Evolutionary conservation across 2,113 vertebrate genomes (phyloP).

Genomic region (Hemibates koningsi): DNA sequence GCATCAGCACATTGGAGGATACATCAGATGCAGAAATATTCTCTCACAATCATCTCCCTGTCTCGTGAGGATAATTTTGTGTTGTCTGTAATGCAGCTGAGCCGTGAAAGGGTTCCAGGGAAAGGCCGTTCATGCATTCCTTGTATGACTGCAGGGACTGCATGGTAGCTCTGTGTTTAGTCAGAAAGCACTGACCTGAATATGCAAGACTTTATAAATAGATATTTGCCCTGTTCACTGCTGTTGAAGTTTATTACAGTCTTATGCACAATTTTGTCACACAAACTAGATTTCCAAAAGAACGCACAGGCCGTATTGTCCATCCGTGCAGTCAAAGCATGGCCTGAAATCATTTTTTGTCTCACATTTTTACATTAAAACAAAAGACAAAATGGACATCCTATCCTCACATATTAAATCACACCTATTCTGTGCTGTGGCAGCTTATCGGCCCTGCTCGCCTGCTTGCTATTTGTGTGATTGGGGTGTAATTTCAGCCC

Average conservation of each 20-base stretch:
- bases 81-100: not conserved
- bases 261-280: constrained; percentile 16
- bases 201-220: constrained; percentile 71
- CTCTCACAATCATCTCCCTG: not conserved
- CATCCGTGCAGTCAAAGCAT: not conserved
- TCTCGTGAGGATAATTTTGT: not conserved
- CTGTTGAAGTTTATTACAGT: constrained; percentile 37
- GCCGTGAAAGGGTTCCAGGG: not conserved
- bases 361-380: not conserved
- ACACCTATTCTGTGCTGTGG: not conserved
- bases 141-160: constrained; percentile 30
- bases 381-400: not conserved
- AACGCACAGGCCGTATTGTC: not conserved
- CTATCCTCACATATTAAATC: not conserved
- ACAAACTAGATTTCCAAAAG: constrained; percentile 9
- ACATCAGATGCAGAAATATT: not conserved
- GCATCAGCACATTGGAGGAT: not conserved
- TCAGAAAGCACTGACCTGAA: constrained; percentile 68
- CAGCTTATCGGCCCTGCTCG: not conserved
- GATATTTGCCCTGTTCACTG: constrained; percentile 26
- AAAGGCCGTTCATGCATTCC: not conserved
- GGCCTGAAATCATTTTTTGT: not conserved
- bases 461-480: constrained; percentile 49
- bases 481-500: constrained; percentile 63
- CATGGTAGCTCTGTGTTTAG: constrained; percentile 32